These are phyloP conservation scores for Pelecanus crispus DNA, from an alignment of 2,113 vertebrate genomes.

Conservation along the genomic window DNA sequence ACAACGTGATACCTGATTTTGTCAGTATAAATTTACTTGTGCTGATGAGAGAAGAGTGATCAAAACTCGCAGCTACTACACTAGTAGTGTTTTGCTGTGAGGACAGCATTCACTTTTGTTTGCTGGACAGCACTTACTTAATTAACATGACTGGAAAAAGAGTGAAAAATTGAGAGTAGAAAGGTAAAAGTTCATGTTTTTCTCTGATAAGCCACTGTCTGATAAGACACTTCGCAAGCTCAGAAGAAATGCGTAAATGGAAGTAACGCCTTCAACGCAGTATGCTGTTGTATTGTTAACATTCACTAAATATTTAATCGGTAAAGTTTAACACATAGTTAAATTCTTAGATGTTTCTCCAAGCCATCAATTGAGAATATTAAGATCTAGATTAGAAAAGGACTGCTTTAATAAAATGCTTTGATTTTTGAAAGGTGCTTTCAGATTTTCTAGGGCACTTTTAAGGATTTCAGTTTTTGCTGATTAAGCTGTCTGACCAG, in stretches of 20 bases:
- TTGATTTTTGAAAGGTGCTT: neutral
- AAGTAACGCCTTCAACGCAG: accelerated
- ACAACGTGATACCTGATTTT: accelerated
- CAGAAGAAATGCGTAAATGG: accelerated
- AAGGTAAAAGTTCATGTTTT: neutral
- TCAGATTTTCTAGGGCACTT: neutral
- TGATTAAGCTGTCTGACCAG: no score
- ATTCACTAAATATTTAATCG: neutral
- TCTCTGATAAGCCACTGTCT: accelerated
- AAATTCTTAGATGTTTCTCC: neutral
- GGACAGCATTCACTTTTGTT: accelerated
- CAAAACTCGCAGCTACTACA: accelerated
- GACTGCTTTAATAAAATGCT: neutral
- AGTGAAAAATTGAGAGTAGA: neutral
- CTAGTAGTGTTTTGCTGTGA: neutral
- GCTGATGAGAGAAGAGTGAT: neutral
- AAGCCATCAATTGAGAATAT: neutral
- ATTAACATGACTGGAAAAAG: neutral
- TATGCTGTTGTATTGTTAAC: accelerated
- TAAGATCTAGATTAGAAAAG: neutral
- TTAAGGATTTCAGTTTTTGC: neutral
- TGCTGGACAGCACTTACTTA: neutral
- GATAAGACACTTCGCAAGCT: accelerated
- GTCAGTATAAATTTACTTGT: neutral
- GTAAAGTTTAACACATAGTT: neutral